Percentiles rank a stretch among this genome's conserved stretches.
Conservation (phyloP, 2,888 invertebrate genomes). For the Leptarthrus brevirostris region DNA sequence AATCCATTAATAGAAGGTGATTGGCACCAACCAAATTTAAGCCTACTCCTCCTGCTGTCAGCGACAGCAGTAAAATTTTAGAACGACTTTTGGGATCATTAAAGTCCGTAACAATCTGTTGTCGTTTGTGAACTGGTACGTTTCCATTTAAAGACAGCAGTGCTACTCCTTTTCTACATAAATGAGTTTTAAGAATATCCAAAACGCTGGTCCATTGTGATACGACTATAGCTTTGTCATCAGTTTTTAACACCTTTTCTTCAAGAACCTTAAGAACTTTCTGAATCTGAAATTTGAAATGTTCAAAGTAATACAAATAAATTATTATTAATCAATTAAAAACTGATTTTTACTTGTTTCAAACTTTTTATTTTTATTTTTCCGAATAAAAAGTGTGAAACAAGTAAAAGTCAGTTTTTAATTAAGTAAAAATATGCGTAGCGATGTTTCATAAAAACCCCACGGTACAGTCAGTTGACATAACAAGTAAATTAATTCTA, state of each 20-base stretch:
- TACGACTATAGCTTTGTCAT: constrained; percentile 85
- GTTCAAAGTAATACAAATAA: constrained; percentile 49
- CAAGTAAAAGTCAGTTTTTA: too few relatives aligned
- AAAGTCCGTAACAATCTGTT: constrained; percentile 76
- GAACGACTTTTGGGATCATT: constrained; percentile 73
- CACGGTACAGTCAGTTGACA: too few relatives aligned
- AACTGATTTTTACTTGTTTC: too few relatives aligned
- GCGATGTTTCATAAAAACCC: too few relatives aligned
- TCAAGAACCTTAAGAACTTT: too few relatives aligned
- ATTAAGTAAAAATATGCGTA: too few relatives aligned
- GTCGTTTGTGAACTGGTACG: constrained; percentile 78
- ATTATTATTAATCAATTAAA: too few relatives aligned
- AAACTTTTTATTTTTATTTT: too few relatives aligned
- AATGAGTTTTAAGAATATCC: constrained; percentile 75
- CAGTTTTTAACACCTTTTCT: constrained; percentile 68
- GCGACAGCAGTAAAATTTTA: constrained; percentile 82
- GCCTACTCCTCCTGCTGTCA: constrained; percentile 95
- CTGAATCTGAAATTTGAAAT: constrained; percentile 65
- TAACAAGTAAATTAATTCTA: not conserved
- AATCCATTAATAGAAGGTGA: constrained; percentile 88
- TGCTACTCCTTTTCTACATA: constrained; percentile 69
- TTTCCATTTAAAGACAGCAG: constrained; percentile 80
- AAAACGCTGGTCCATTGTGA: constrained; percentile 94
- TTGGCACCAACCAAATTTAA: constrained; percentile 93
- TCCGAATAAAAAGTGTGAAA: too few relatives aligned